phyloP scores from a whole-genome alignment of 2,113 vertebrate genomes.

The Hassar affinis region DNA sequence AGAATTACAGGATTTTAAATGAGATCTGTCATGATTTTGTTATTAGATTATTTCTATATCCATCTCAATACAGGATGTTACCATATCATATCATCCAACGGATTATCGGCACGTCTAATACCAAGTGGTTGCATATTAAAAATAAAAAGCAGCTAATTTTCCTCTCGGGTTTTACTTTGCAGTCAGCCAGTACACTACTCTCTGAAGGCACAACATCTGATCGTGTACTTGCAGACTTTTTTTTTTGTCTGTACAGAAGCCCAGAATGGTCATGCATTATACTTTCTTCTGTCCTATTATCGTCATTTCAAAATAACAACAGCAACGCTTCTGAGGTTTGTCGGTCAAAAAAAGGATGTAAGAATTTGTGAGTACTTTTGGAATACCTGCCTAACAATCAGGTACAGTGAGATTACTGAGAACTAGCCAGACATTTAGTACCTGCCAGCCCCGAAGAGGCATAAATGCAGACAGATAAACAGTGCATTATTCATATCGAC shows the following conservation, averaged over 20 bases:
- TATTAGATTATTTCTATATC: neutral
- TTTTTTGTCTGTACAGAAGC: slow-evolving; percentile 70
- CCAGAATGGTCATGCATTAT: slow-evolving; percentile 4
- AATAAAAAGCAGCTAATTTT: slow-evolving; percentile 98
- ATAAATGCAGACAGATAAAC: neutral
- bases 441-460: neutral
- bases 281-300: slow-evolving; percentile 11
- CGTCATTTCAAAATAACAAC: neutral
- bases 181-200: slow-evolving; percentile 94
- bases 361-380: neutral
- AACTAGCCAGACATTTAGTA: neutral
- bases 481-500: neutral
- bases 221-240: slow-evolving; percentile 83
- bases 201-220: slow-evolving; percentile 99
- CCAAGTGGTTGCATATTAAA: slow-evolving; percentile 99
- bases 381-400: neutral
- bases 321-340: slow-evolving; percentile 5
- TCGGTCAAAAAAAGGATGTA: slow-evolving; percentile 3
- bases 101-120: slow-evolving; percentile 3
- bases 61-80: neutral
- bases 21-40: neutral
- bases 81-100: neutral
- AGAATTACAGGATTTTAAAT: neutral
- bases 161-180: slow-evolving; percentile 58
- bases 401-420: neutral